Evolutionary conservation across 1,140 invertebrate genomes (phyloP).

Genomic region (Medauroidea extradentata): DNA sequence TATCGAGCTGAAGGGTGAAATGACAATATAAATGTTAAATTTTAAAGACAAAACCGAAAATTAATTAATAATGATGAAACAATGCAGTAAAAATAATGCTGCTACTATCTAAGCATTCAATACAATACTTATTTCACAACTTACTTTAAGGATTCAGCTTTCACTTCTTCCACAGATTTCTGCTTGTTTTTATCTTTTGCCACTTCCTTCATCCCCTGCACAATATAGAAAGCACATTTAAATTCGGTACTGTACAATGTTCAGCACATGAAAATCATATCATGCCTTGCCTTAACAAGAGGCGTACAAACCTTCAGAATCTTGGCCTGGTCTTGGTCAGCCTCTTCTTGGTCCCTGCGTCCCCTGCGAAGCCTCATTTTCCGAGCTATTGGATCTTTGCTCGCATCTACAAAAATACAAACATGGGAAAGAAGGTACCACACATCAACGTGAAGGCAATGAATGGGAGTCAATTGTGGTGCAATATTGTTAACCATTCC

Average conservation of each 20-base stretch:
- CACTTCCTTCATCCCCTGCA: conserved; percentile 92
- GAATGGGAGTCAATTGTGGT: too few species aligned
- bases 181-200: conserved; percentile 82
- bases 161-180: conserved; percentile 54
- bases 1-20: too few species aligned
- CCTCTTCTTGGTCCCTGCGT: conserved; percentile 67
- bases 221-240: conserved; percentile 12
- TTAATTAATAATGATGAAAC: too few species aligned
- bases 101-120: too few species aligned
- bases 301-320: conserved; percentile 68
- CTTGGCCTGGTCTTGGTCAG: conserved; percentile 89
- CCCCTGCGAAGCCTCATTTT: conserved; percentile 81
- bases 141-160: conserved; percentile 65
- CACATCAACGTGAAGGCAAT: too few species aligned
- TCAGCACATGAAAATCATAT: not conserved
- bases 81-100: too few species aligned
- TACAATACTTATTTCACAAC: conserved; percentile 18
- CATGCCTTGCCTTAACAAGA: not conserved
- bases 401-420: conserved; percentile 1
- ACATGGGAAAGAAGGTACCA: too few species aligned
- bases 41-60: too few species aligned
- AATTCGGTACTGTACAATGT: not conserved
- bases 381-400: conserved; percentile 85
- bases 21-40: too few species aligned
- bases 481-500: too few species aligned